Evolutionary conservation across 37 sponge, comb jelly and placozoan species (phyloP).

Genomic region (Beroe ovata): DNA sequence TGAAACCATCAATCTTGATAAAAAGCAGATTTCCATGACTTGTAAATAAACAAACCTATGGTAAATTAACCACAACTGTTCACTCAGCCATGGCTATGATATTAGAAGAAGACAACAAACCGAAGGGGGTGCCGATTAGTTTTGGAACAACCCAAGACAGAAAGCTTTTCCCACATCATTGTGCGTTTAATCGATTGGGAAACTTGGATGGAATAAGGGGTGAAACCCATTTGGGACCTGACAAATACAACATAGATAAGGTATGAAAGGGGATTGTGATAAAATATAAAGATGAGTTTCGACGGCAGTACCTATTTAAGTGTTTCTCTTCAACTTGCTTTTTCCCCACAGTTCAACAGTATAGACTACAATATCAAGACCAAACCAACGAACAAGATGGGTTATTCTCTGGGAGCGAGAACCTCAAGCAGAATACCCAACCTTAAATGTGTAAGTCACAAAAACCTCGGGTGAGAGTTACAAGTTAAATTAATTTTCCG

Average conservation of each 20-base stretch:
- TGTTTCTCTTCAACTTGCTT: no score
- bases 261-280: no score
- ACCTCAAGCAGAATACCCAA: slow-evolving; percentile 41
- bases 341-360: slow-evolving; percentile 46
- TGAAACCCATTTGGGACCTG: slow-evolving; percentile 64
- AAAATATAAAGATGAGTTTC: no score
- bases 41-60: no score
- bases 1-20: no score
- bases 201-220: slow-evolving; percentile 56
- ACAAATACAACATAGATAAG: slow-evolving; percentile 65
- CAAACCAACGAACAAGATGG: slow-evolving; percentile 54
- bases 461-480: no score
- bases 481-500: no score
- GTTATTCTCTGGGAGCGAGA: slow-evolving; percentile 46
- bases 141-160: slow-evolving; percentile 65
- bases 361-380: slow-evolving; percentile 63
- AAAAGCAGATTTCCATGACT: no score
- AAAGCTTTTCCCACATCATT: slow-evolving; percentile 52
- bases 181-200: slow-evolving; percentile 55
- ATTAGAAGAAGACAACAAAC: slow-evolving; percentile 24
- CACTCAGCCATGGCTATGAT: slow-evolving; percentile 1
- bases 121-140: slow-evolving; percentile 52
- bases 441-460: slow-evolving; percentile 51
- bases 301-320: no score
- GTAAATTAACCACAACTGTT: no score